A percentile compares a stretch with the other conserved stretches of the same genome.
Conservation (phyloP, 2,888 invertebrate genomes). For the Tolmerus cingulatus region DNA sequence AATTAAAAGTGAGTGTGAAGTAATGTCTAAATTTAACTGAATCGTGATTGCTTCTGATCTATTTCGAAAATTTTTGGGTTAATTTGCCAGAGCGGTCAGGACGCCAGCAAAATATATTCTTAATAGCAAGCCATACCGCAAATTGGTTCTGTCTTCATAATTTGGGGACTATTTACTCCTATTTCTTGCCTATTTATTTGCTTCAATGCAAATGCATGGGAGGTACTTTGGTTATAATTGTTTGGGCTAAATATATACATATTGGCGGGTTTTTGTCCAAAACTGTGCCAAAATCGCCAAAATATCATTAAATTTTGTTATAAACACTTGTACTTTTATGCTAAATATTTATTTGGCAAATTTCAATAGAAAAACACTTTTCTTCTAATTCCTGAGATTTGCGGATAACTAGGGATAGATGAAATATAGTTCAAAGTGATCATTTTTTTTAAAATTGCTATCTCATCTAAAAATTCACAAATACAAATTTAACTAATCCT, state of each 20-base stretch:
- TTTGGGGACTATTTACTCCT: not conserved
- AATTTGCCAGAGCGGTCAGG: not conserved
- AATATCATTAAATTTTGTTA: not conserved
- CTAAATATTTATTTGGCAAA: not conserved
- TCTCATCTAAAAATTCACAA: not conserved
- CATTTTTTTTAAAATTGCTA: not conserved
- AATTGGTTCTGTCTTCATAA: not conserved
- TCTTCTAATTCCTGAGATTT: not conserved
- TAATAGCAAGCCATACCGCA: not conserved
- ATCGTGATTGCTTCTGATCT: not conserved
- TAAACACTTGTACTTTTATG: not conserved
- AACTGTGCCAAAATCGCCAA: not conserved
- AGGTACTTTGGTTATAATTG: not conserved
- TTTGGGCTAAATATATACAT: not conserved
- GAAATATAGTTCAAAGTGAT: not conserved
- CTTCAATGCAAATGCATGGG: not conserved
- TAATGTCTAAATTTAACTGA: conserved; percentile 42
- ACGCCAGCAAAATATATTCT: not conserved
- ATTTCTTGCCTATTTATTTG: not conserved
- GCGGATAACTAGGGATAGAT: not conserved
- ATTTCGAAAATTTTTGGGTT: not conserved
- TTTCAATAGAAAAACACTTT: not conserved
- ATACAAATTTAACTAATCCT: not conserved
- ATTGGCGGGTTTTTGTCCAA: not conserved
- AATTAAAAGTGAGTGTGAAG: conserved; percentile 37